phyloP scores from a whole-genome alignment of 2,113 vertebrate species.

The Cephalopterus ornatus region DNA sequence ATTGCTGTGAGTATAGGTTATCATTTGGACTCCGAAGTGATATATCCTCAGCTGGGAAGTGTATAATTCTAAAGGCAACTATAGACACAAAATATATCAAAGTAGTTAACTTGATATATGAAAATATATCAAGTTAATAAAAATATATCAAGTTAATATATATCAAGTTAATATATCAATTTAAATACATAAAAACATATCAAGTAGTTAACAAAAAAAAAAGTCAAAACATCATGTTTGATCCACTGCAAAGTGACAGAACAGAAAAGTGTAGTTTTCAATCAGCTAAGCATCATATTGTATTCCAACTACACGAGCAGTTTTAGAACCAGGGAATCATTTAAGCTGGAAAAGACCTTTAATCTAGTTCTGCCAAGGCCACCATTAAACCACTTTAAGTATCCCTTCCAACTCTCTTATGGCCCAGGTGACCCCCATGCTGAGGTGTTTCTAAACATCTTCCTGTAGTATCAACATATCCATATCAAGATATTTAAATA shows the following conservation, averaged over 20 bases:
- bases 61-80: background rate
- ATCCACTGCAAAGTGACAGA: background rate
- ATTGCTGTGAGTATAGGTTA: background rate
- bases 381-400: background rate
- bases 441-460: background rate
- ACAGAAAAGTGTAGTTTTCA: background rate
- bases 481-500: background rate
- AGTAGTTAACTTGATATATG: too few species aligned
- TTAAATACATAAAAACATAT: too few species aligned
- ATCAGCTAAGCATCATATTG: background rate
- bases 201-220: background rate
- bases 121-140: too few species aligned
- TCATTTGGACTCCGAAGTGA: background rate
- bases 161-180: too few species aligned
- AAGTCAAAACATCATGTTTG: background rate
- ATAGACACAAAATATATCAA: background rate
- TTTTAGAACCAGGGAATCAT: background rate
- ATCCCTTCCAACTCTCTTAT: background rate
- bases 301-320: background rate
- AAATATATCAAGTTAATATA: too few species aligned
- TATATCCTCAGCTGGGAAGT: background rate
- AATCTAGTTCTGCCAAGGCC: background rate
- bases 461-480: background rate
- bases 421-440: accelerated
- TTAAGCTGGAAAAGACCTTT: background rate